Conservation (phyloP, 2,888 invertebrate species). For the Exephanes ischioxanthus region DNA sequence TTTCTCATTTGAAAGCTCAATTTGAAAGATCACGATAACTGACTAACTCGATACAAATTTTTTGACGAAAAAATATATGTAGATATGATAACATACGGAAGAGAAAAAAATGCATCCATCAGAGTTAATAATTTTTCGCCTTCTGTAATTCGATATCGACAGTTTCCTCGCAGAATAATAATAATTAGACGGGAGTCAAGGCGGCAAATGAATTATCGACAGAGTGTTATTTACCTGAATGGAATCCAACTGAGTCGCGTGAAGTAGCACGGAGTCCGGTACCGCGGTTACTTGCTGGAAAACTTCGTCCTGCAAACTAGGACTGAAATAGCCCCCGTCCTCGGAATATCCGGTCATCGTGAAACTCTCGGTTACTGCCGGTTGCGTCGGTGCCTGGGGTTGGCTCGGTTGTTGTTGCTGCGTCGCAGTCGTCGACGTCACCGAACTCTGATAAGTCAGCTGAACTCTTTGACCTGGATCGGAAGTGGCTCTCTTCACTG, state of each 20-base stretch:
- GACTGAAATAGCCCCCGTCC: constrained; percentile 84
- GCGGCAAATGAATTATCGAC: background rate
- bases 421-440: constrained; percentile 78
- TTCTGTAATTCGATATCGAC: background rate
- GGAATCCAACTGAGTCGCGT: constrained; percentile 88
- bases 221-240: constrained; percentile 81
- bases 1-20: background rate
- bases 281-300: constrained; percentile 88
- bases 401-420: constrained; percentile 70
- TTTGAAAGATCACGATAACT: no score
- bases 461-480: constrained; percentile 90
- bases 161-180: background rate
- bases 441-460: constrained; percentile 81
- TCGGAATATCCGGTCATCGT: constrained; percentile 84
- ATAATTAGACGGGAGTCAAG: background rate
- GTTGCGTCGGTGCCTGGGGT: constrained; percentile 75
- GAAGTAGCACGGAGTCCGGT: constrained; percentile 89
- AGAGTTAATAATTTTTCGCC: background rate
- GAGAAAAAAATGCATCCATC: background rate
- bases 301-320: constrained; percentile 89
- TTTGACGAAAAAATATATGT: background rate
- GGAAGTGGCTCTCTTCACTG: constrained; percentile 91
- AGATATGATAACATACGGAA: background rate
- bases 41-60: background rate
- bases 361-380: constrained; percentile 81